Base-by-base conservation (phyloP, 1,140 invertebrate genomes). In the Heterodera carotae region DNA sequence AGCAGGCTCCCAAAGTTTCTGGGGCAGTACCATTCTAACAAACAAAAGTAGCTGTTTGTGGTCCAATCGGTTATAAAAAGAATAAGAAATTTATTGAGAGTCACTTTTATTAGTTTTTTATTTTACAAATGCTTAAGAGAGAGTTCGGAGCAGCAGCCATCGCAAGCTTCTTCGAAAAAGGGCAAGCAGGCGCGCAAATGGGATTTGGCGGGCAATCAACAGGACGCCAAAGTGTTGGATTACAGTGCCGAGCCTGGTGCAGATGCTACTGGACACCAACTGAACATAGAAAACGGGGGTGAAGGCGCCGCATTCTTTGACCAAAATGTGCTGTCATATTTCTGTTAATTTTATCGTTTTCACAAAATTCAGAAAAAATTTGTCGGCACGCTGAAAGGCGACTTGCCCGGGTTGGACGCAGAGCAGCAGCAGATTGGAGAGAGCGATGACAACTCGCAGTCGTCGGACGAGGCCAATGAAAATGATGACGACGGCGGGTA, bases 121-220 rank as follows among this genome's bases (percentile, higher is more conserved):
- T n/a, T n/a, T n/a, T n/a, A n/a, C n/a, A n/a, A n/a, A n/a, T n/a
- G n/a, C n/a, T 71, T 71, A 22, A 71, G 69, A 64, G 56, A n/a
- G 18, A 64, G 53, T 56, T 27, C 33, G 64, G 71, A 74, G 2
- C 33, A 62, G 29, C 27, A 39, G 33, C 27, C 27, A n/a, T 27
- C 69, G 18, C 90, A 89, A 81, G n/a, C n/a, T n/a, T 39, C 25
- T 22, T 27, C 69, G 18, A 90, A 89, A 81, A 90, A 93, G 80
- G 93, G 92, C 1, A 98, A 98, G 86, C 93, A 94, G 86, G 93
- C 92, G 0, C 91, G 94, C 59, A 91, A 93, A 18, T 98, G 96
- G 96, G 94, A 94, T 79, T 88, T 94, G 33, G 91, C 92, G 71
- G 95, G 94, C 67, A 92, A 90, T 36, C 89, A 89, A 5, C 93